Conservation (phyloP, 2,888 invertebrate genomes). For the Conomelus anceps region DNA sequence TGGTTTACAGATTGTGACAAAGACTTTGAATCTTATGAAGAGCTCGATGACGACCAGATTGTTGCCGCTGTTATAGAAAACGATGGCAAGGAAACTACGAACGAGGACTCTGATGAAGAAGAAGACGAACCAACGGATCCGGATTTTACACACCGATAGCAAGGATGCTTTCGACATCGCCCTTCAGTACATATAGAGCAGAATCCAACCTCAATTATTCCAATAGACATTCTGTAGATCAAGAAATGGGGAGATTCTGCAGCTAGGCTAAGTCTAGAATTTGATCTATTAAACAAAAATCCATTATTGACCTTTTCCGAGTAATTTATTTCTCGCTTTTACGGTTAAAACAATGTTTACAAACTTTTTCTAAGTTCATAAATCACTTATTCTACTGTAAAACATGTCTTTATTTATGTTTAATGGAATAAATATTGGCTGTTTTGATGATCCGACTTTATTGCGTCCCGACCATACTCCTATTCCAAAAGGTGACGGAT, state of each 20-base stretch:
- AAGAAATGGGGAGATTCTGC: slow-evolving; percentile 12
- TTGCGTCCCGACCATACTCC: too few species aligned
- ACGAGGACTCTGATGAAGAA: not conserved
- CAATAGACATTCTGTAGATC: slow-evolving; percentile 7
- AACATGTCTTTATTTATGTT: too few species aligned
- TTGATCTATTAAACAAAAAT: not conserved
- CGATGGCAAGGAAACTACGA: too few species aligned
- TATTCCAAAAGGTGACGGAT: too few species aligned
- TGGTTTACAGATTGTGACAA: slow-evolving; percentile 2
- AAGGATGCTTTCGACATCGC: not conserved
- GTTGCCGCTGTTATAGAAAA: not conserved
- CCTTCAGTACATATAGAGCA: slow-evolving; percentile 10
- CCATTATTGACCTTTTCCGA: not conserved
- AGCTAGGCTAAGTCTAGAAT: slow-evolving; percentile 16
- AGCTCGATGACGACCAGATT: not conserved
- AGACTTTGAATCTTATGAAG: not conserved
- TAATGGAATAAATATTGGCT: too few species aligned
- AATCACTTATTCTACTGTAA: too few species aligned
- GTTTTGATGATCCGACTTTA: too few species aligned
- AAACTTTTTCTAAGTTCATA: too few species aligned
- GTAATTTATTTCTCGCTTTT: too few species aligned
- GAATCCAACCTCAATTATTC: not conserved
- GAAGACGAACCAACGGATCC: not conserved
- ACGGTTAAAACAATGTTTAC: too few species aligned
- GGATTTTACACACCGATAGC: slow-evolving; percentile 1